A percentile compares a stretch with the other conserved stretches of the same genome.
Conservation (phyloP, 2,113 vertebrate species). For the Mus pahari region DNA sequence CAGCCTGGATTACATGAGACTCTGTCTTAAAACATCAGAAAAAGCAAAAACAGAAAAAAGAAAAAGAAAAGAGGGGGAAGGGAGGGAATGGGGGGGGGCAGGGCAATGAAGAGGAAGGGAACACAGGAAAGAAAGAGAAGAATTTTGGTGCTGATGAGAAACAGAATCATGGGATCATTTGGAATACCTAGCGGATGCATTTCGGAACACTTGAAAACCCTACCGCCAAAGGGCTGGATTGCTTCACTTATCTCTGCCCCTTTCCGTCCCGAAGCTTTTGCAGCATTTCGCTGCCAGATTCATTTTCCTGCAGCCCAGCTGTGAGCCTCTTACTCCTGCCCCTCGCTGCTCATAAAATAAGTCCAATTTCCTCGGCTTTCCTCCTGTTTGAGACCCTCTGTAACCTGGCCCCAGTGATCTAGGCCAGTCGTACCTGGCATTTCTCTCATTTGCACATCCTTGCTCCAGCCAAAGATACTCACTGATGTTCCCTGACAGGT, state of each 20-base stretch:
- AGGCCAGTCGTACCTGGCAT: not conserved
- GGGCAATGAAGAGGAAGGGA: not conserved
- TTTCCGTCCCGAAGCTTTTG: slow-evolving; percentile 54
- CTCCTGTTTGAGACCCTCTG: slow-evolving; percentile 25
- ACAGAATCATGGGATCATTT: slow-evolving; percentile 18
- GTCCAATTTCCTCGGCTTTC: slow-evolving; percentile 62
- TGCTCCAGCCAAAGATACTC: not conserved
- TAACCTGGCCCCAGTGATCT: not conserved
- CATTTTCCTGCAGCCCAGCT: slow-evolving; percentile 63
- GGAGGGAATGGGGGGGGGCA: not conserved
- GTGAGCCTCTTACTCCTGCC: slow-evolving; percentile 46
- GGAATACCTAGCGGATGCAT: not conserved
- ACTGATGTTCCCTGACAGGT: too few relatives aligned
- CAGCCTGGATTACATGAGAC: not conserved
- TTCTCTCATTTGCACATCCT: not conserved
- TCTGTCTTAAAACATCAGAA: not conserved
- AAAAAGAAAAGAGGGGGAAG: not conserved
- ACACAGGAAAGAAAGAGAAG: slow-evolving; percentile 32
- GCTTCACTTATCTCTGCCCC: slow-evolving; percentile 64
- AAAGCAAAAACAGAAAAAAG: not conserved
- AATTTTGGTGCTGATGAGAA: not conserved
- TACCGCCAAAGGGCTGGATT: not conserved
- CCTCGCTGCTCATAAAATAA: slow-evolving; percentile 53
- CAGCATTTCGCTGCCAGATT: slow-evolving; percentile 66
- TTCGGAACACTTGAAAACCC: slow-evolving; percentile 3